Evolutionary conservation across 2,797 vertebrate species (phyloP).

Genomic region (Epinephelus coioides): DNA sequence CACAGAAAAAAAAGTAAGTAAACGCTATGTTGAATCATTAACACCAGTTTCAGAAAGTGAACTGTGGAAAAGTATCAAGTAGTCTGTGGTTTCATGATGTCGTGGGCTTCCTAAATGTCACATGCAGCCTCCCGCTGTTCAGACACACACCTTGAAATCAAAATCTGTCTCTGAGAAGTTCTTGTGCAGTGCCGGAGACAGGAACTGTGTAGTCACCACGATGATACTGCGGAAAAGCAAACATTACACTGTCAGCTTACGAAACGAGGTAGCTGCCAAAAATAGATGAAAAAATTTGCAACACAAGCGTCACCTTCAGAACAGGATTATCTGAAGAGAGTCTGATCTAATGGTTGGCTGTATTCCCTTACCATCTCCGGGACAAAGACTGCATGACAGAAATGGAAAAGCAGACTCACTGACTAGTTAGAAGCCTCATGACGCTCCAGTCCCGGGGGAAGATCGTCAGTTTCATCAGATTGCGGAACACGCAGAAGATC

Average conservation of each 20-base stretch:
- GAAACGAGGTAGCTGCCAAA: slow-evolving; percentile 68
- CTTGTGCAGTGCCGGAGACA: slow-evolving; percentile 97
- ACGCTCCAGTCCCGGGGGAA: slow-evolving; percentile 99
- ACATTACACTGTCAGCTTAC: slow-evolving; percentile 63
- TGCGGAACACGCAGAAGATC: slow-evolving; percentile 99
- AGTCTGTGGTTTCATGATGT: background rate
- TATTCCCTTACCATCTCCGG: slow-evolving; percentile 53
- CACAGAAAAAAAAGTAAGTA: slow-evolving; percentile 6
- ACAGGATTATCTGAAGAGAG: slow-evolving; percentile 57
- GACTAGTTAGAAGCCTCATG: slow-evolving; percentile 98
- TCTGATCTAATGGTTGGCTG: slow-evolving; percentile 72
- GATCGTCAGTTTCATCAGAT: slow-evolving; percentile 98
- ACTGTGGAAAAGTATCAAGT: background rate
- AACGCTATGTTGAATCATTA: background rate
- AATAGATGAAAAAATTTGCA: slow-evolving; percentile 63
- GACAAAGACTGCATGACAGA: slow-evolving; percentile 56
- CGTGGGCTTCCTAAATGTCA: background rate
- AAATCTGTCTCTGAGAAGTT: slow-evolving; percentile 98
- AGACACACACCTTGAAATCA: slow-evolving; percentile 94
- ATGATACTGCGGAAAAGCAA: slow-evolving; percentile 92
- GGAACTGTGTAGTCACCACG: slow-evolving; percentile 96
- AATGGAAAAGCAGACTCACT: slow-evolving; percentile 87
- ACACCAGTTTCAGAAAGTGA: background rate
- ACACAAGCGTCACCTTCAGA: slow-evolving; percentile 71
- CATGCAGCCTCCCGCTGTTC: background rate